Conservation (phyloP, 2,888 invertebrate species). For the Palloptera scutellata region DNA sequence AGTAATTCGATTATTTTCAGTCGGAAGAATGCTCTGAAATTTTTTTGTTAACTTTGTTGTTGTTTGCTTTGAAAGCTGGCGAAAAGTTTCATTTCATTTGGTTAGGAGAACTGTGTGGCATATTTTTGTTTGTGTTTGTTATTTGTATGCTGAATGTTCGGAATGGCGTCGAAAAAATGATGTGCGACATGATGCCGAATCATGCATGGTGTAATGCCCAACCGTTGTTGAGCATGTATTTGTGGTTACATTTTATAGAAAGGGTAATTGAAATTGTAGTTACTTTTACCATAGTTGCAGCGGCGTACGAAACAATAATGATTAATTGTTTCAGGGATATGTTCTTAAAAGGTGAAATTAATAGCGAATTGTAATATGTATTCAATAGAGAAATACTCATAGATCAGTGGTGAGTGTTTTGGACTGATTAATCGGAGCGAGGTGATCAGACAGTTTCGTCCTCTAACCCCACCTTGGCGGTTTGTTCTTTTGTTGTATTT, state of each 20-base stretch:
- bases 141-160: not conserved
- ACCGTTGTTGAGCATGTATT: not conserved
- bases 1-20: conserved; percentile 66
- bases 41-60: conserved; percentile 4
- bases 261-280: conserved; percentile 25
- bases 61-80: conserved; percentile 18
- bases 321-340: too few relatives aligned
- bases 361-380: too few relatives aligned
- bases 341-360: too few relatives aligned
- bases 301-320: too few relatives aligned
- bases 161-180: conserved; percentile 5
- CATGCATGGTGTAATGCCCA: not conserved
- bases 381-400: too few relatives aligned
- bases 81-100: not conserved
- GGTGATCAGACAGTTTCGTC: too few relatives aligned
- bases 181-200: not conserved
- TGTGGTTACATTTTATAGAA: not conserved
- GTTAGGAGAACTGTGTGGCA: not conserved
- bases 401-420: too few relatives aligned
- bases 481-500: too few relatives aligned
- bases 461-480: too few relatives aligned
- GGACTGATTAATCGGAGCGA: too few relatives aligned
- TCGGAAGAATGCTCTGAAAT: conserved; percentile 51
- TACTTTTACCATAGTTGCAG: conserved; percentile 37
- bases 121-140: conserved; percentile 7